Percentiles rank a stretch among this genome's conserved stretches.
Evolutionary conservation across 1,140 invertebrate genomes (phyloP).

Genomic region (Lepidotrigona ventralis): DNA sequence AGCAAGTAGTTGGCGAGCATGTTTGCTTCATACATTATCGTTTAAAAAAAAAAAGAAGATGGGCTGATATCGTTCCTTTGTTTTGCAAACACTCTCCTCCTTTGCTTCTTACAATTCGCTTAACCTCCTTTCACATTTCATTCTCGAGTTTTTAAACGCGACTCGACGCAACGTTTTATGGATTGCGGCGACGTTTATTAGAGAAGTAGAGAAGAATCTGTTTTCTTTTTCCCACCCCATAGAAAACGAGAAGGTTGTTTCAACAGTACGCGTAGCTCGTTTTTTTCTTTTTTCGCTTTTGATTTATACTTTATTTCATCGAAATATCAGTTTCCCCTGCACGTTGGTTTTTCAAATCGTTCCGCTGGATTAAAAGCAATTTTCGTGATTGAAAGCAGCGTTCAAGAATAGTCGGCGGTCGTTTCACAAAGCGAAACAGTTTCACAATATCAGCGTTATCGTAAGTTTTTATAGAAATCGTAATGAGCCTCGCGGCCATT

Average conservation of each 20-base stretch:
- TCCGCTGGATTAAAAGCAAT: background rate
- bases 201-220: background rate
- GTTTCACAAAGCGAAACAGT: background rate
- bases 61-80: background rate
- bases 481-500: slow-evolving; percentile 10
- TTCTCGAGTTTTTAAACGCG: background rate
- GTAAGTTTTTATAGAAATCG: slow-evolving; percentile 25
- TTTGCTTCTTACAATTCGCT: background rate
- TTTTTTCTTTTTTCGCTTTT: background rate
- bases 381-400: background rate
- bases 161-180: slow-evolving; percentile 33
- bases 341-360: background rate
- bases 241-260: background rate
- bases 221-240: background rate
- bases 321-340: background rate
- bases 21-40: slow-evolving; percentile 18
- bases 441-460: background rate
- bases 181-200: slow-evolving; percentile 8
- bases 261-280: background rate
- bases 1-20: slow-evolving; percentile 18
- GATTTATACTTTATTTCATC: background rate
- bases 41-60: background rate
- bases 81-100: background rate
- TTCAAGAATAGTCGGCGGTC: background rate
- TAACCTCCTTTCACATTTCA: slow-evolving; percentile 15